Conservation (phyloP, 2,113 vertebrate species). For the Eublepharis macularius region DNA sequence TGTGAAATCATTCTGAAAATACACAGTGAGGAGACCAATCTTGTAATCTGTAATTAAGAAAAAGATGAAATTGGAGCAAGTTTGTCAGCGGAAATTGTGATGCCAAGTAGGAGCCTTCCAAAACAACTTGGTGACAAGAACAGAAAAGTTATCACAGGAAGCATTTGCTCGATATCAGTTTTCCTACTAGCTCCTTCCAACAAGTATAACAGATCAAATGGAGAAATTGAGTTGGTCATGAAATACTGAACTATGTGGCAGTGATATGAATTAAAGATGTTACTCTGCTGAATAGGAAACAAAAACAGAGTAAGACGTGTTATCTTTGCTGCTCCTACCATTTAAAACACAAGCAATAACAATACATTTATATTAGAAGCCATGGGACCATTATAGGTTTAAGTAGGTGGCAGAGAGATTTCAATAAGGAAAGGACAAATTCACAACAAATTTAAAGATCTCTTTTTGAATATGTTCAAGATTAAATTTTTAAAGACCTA, state of each 20-base stretch:
- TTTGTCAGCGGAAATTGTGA: slow-evolving; percentile 63
- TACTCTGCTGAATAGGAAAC: slow-evolving; percentile 37
- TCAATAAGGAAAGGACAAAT: not conserved
- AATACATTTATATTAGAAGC: not conserved
- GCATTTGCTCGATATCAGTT: slow-evolving; percentile 68
- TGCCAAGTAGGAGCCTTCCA: slow-evolving; percentile 28
- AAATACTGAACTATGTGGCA: slow-evolving; percentile 70
- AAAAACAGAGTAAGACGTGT: slow-evolving; percentile 11
- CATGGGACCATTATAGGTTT: not conserved
- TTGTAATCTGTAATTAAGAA: slow-evolving; percentile 51
- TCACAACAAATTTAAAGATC: not conserved
- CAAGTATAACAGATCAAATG: slow-evolving; percentile 60
- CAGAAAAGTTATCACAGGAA: slow-evolving; percentile 66
- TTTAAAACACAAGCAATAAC: not conserved
- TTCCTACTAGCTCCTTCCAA: slow-evolving; percentile 56
- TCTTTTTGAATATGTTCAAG: not conserved
- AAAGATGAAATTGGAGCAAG: slow-evolving; percentile 59
- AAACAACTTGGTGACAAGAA: slow-evolving; percentile 57
- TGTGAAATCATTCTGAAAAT: slow-evolving; percentile 58
- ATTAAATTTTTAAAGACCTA: not conserved
- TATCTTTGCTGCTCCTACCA: not conserved
- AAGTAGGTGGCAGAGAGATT: not conserved
- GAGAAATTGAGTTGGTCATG: slow-evolving; percentile 69
- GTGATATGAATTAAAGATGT: slow-evolving; percentile 47
- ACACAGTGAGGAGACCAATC: slow-evolving; percentile 32